A percentile compares a stretch with the other conserved stretches of the same genome.
These are phyloP conservation scores for Pterocles orientalis DNA, from an alignment of 2,113 vertebrate species.

Conservation along the genomic window DNA sequence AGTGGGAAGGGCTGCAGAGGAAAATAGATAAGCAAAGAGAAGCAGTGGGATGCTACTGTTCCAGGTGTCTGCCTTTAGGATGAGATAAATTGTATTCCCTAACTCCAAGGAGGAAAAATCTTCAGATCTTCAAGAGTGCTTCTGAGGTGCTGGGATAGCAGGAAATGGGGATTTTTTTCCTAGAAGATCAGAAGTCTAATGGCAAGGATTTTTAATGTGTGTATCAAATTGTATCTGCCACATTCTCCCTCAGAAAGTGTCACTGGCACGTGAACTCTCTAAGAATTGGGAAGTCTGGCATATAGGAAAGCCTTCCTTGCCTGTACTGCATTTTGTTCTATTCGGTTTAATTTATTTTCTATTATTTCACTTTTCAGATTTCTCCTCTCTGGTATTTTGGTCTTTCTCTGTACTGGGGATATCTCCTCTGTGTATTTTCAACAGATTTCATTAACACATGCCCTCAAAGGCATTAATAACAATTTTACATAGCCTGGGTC, in stretches of 20 bases:
- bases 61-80: background rate
- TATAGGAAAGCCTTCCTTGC: background rate
- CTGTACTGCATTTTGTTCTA: background rate
- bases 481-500: background rate
- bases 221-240: background rate
- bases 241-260: background rate
- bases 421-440: background rate
- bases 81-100: background rate
- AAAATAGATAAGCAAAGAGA: background rate
- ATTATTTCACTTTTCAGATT: background rate
- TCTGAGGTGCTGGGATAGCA: background rate
- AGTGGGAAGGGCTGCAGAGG: background rate
- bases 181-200: background rate
- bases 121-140: background rate
- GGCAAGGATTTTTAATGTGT: background rate
- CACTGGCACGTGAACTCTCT: background rate
- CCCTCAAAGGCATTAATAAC: background rate
- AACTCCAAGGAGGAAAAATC: background rate
- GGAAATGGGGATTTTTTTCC: background rate
- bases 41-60: background rate
- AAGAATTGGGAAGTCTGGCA: background rate
- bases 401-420: background rate
- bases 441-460: background rate
- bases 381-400: background rate
- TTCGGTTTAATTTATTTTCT: background rate